Evolutionary conservation across 2,888 invertebrate genomes (phyloP).

Genomic region (Troides aeacus): DNA sequence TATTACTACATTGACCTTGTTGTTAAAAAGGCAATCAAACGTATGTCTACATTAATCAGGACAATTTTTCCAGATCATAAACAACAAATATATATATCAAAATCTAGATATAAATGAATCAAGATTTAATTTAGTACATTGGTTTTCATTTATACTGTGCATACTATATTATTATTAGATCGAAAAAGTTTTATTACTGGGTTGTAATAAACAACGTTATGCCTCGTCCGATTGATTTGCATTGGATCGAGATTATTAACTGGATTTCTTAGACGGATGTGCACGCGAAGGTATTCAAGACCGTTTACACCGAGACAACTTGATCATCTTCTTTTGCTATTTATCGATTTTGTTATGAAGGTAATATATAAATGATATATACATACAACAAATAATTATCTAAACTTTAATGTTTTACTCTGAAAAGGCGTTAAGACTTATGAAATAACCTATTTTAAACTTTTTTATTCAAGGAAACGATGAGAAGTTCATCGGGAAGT

Average conservation of each 20-base stretch:
- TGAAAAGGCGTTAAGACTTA: too few relatives aligned
- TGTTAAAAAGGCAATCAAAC: conserved; percentile 1
- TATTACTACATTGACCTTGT: not conserved
- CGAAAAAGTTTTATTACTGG: not conserved
- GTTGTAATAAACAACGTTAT: conserved; percentile 4
- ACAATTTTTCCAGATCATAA: conserved; percentile 4
- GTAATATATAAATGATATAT: too few relatives aligned
- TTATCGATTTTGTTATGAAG: too few relatives aligned
- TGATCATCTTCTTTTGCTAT: too few relatives aligned
- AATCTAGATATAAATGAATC: not conserved
- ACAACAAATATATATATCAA: not conserved
- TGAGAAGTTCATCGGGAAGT: too few relatives aligned
- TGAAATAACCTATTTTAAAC: too few relatives aligned
- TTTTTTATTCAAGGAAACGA: too few relatives aligned
- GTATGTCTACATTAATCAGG: not conserved
- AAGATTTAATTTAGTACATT: too few relatives aligned
- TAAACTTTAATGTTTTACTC: too few relatives aligned
- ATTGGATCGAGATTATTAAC: conserved; percentile 12
- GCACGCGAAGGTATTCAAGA: conserved; percentile 10
- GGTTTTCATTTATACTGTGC: too few relatives aligned
- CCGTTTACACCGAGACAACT: not conserved
- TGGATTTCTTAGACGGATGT: conserved; percentile 6
- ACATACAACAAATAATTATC: too few relatives aligned
- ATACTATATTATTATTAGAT: too few relatives aligned
- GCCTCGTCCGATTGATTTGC: conserved; percentile 11